Conservation (phyloP, 1,140 invertebrate genomes). For the Tribolium madens region DNA sequence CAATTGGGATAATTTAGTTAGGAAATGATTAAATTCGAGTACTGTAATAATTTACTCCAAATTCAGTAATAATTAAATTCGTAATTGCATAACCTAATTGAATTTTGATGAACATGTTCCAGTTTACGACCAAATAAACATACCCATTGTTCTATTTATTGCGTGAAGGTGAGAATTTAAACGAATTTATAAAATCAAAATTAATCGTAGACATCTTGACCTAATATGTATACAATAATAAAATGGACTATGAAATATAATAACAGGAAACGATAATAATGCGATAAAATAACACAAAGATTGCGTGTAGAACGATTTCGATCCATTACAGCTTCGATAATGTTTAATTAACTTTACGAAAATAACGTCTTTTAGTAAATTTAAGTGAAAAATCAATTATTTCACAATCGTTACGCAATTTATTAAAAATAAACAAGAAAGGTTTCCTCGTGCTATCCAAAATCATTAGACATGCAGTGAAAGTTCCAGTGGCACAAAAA, state of each 20-base stretch:
- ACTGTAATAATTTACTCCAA: conserved; percentile 26
- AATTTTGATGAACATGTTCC: conserved; percentile 39
- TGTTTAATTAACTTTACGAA: conserved; percentile 3
- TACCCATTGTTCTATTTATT: conserved; percentile 31
- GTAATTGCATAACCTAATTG: conserved; percentile 39
- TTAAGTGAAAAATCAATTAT: not conserved
- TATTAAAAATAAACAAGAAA: conserved; percentile 12
- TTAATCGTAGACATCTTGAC: conserved; percentile 23
- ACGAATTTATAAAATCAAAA: conserved; percentile 17
- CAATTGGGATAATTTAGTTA: not conserved
- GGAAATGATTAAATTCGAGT: conserved; percentile 2
- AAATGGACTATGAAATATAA: conserved; percentile 31
- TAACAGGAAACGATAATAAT: conserved; percentile 36
- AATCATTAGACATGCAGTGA: conserved; percentile 5
- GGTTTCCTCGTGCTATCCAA: not conserved
- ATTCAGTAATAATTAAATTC: conserved; percentile 35
- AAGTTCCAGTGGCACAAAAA: not conserved
- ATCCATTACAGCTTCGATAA: conserved; percentile 16
- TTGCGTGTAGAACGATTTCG: conserved; percentile 10
- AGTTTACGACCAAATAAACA: conserved; percentile 34
- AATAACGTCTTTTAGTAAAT: conserved; percentile 1
- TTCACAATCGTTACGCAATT: conserved; percentile 11
- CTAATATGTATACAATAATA: conserved; percentile 36
- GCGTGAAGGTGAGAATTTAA: conserved; percentile 25
- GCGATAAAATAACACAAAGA: conserved; percentile 22